Evolutionary conservation across 2,113 vertebrate species (phyloP).

Genomic region (Halichoerus grypus): DNA sequence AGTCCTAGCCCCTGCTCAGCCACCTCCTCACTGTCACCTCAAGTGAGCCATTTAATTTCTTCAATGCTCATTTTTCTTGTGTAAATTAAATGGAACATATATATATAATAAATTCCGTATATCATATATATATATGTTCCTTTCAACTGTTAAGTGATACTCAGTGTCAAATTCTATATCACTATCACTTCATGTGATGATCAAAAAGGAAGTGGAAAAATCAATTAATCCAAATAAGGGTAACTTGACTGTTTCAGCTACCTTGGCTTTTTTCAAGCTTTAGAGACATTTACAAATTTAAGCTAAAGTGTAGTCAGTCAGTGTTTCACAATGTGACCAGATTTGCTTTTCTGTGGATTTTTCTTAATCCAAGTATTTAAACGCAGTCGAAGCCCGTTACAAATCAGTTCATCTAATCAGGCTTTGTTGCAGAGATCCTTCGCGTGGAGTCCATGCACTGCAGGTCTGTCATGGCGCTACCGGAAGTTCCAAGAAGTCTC

Average conservation of each 20-base stretch:
- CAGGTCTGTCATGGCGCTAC: neutral
- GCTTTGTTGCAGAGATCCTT: neutral
- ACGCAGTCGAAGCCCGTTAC: neutral
- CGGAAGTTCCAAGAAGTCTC: neutral
- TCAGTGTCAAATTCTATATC: neutral
- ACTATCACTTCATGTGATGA: neutral
- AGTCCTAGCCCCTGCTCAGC: neutral
- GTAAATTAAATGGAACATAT: neutral
- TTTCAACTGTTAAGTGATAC: neutral
- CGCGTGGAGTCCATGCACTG: neutral
- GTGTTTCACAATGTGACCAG: neutral
- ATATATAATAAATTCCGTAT: neutral
- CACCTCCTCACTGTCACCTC: neutral
- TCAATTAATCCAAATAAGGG: neutral
- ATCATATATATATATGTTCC: neutral
- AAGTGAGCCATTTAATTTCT: neutral
- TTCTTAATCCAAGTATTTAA: neutral
- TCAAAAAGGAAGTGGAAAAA: neutral
- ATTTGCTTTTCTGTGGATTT: neutral
- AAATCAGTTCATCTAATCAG: neutral
- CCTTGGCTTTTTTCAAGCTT: neutral
- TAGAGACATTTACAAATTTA: neutral
- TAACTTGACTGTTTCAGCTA: neutral
- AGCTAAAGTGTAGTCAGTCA: neutral
- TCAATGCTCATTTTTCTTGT: neutral